Base-by-base conservation (phyloP, 2,888 invertebrate species). In the Eupithecia subfuscata region DNA sequence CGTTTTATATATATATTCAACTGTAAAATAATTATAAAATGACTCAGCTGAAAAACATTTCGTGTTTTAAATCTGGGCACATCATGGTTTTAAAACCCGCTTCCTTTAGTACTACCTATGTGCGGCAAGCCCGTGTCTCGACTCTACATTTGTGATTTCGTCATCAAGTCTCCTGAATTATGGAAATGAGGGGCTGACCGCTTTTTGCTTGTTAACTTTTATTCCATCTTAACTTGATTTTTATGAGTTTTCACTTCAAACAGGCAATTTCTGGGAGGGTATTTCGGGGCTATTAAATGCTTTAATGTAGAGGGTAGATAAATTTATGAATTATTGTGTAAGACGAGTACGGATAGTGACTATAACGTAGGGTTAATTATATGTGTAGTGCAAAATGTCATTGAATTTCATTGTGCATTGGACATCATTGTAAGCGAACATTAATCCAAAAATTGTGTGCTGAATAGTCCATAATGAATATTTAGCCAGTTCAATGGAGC, bases 101-200 rank as follows among this genome's bases (percentile, higher is more conserved):
- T 25, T 22, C 56, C 56, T 2, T 2, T n/a, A 11, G 52, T 3
- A n/a, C 9, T n/a, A 7, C n/a, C n/a, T 7, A n/a, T 5, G 52
- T 52, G 52, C 52, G 48, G 0, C n/a, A 0, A 25, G 1, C 30
- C 30, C 65, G 37, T n/a, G n/a, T 34, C 67, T 40, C 12, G 40
- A 8, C 68, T 22, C 68, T 71, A 73, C 71, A 70, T 75, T 76
- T 76, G 71, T 78, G 70, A 68, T 78, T 75, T 74, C 74, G 70
- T 75, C 77, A 75, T 75, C 69, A 73, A 72, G 70, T 70, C 67
- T 67, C 22, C 37, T 63, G 60, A 73, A 63, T 75, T 75, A 69
- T 72, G 69, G 22, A 69, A 72, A 75, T 65, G 9, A 30, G 45
- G 52, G 63, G 52, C 37, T 72, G 52, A 72, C 67, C 72, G 68